phyloP scores from a whole-genome alignment of 2,888 invertebrate species.

The Tiphia femorata region DNA sequence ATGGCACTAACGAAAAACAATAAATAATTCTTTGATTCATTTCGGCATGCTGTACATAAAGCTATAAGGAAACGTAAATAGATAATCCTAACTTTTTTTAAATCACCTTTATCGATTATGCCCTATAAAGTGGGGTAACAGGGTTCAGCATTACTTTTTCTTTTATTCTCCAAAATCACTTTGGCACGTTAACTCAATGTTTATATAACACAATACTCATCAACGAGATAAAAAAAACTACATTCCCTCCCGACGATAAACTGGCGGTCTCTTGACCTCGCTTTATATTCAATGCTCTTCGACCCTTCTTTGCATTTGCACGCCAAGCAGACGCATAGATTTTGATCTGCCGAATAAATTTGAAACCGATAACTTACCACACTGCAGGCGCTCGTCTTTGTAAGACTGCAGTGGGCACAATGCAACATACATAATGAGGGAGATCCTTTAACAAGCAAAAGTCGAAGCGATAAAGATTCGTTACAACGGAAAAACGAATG shows the following conservation, averaged over 20 bases:
- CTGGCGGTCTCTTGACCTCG: slow-evolving; percentile 40
- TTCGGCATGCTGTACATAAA: slow-evolving; percentile 20
- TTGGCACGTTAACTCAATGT: slow-evolving; percentile 47
- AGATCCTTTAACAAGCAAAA: no score
- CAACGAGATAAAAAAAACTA: slow-evolving; percentile 24
- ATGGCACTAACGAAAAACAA: slow-evolving; percentile 57
- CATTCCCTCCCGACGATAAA: slow-evolving; percentile 10
- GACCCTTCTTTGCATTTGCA: slow-evolving; percentile 54
- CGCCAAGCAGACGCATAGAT: slow-evolving; percentile 36
- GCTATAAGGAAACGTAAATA: slow-evolving; percentile 13
- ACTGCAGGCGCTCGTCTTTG: slow-evolving; percentile 7
- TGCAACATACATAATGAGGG: no score
- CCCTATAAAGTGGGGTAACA: no score
- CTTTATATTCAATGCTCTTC: slow-evolving; percentile 58
- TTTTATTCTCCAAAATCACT: slow-evolving; percentile 20
- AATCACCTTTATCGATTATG: no score
- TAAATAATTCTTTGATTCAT: slow-evolving; percentile 33
- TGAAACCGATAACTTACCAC: slow-evolving; percentile 35
- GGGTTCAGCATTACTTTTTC: slow-evolving; percentile 8
- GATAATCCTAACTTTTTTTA: slow-evolving; percentile 1
- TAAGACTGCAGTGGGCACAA: no score
- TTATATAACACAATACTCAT: slow-evolving; percentile 10
- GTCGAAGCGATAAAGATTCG: no score
- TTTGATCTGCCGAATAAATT: slow-evolving; percentile 56
- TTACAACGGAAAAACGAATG: no score